Evolutionary conservation across 2,797 vertebrate genomes (phyloP).

Genomic region (Hydrophis major): DNA sequence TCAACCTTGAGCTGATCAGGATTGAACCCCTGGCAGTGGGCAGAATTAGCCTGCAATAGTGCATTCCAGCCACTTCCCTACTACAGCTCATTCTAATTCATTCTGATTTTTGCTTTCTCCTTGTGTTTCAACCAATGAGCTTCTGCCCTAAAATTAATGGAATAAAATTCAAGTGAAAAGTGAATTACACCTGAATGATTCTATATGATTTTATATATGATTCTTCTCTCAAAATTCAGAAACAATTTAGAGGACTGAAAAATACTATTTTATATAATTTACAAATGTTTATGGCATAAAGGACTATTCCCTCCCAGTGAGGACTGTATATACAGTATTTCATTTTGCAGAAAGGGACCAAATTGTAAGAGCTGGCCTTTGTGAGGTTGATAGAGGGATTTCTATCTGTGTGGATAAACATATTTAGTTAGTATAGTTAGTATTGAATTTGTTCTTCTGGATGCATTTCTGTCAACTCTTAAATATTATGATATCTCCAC

Average conservation of each 20-base stretch:
- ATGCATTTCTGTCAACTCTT: conserved; percentile 1
- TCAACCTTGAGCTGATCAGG: not conserved
- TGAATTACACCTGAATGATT: not conserved
- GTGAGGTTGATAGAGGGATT: rapidly evolving
- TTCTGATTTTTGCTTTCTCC: not conserved
- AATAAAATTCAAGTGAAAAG: not conserved
- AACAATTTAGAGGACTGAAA: not conserved
- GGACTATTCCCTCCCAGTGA: not conserved
- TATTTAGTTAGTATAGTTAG: not conserved
- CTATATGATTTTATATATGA: not conserved
- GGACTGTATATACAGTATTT: not conserved
- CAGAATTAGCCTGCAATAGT: not conserved
- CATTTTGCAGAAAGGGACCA: not conserved
- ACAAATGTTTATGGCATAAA: not conserved
- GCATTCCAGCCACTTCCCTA: not conserved
- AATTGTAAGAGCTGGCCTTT: not conserved
- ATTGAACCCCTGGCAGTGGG: not conserved
- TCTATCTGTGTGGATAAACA: not conserved
- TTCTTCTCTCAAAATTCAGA: not conserved
- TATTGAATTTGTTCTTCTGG: not conserved
- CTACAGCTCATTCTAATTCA: not conserved
- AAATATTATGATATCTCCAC: conserved; percentile 6
- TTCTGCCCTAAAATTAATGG: not conserved
- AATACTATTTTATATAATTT: not conserved
- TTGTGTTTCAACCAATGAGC: not conserved